Evolutionary conservation across 2,797 vertebrate species (phyloP), one percentile per base, ranked within the genome.

Genomic region (Phataginus tetradactyla): DNA sequence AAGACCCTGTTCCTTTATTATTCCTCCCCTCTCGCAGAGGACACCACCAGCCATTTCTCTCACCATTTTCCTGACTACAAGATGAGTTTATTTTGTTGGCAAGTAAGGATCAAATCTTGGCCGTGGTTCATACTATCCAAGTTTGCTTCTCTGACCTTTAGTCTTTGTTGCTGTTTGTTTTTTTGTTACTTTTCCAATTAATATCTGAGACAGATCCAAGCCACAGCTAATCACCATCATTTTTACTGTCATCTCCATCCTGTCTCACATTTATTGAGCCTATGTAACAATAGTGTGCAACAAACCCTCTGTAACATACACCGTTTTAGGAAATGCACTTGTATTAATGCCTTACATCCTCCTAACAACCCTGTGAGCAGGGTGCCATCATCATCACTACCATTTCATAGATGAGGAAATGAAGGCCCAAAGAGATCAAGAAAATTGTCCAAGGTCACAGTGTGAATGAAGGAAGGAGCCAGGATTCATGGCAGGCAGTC

Each of bases 201-300:
- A 14, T 13, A 1, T 25, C 66, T 13, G 59, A 88, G 74, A 53
- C 3, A n/a, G 25, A 15, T 3, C 5, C 71, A 80, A 34, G 37
- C 23, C 64, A 23, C 5, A 29, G 69, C 0, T 23, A 37, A n/a
- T 55, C 87, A 23, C 7, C 7, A 25, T 10, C 34, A 23, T 53
- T 17, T 5, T 6, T 23, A 1, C 20, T 55, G 1, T 20, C 37
- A 7, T 49, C 45, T 34, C 71, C 71, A 12, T 21, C 37, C 25
- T 12, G 2, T 45, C 51, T 75, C 72, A 3, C 3, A 0, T 42
- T 23, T 17, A 59, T 1, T 0, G 39, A 34, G 34, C 32, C 25
- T 29, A 0, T 0, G 1, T 13, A 3, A 25, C 61, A 12, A 8
- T 0, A 3, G 12, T 3, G 1, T 3, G 27, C 42, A 18, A 32